Base-by-base conservation (phyloP, 2,797 vertebrate species). In the Carapus acus region DNA sequence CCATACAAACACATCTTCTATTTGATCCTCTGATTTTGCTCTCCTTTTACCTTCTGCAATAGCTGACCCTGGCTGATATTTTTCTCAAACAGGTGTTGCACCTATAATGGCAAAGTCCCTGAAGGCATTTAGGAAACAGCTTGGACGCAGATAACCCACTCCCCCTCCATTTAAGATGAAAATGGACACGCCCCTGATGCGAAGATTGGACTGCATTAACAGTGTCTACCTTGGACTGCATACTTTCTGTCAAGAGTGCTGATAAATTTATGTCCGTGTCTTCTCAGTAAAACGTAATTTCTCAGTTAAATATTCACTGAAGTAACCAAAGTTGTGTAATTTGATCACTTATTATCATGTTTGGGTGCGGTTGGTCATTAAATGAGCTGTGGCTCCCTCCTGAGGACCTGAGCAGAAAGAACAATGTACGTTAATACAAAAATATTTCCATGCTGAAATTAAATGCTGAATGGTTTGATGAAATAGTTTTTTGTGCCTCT, bases 101-200 rank as follows among this genome's bases (percentile, higher is more conserved):
- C 93, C 92, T 57, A 92, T 93, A 78, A 94, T 94, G 92, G 91
- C 84, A 49, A 93, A 93, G 78, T 89, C 91, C 40, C 68, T 93
- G 66, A 91, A 85, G 78, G 85, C 86, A 1, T 87, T 92, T 74
- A 92, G 83, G 80, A 93, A 82, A 24, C 85, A 87, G 74, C 49
- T 86, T 45, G 86, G 85, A 54, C 83, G 82, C 22, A 76, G 85
- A 81, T 90, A 54, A 88, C 79, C 16, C 6, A 41, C 34, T 21
- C 8, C n/a, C n/a, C 34, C 8, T 15, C 9, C 3, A 40, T 20
- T 24, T 7, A 24, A 13, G 33, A 27, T 33, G 33, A 54, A 58
- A 53, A 58, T 57, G 46, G 51, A 46, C 41, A 62, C n/a, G n/a
- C n/a, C n/a, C n/a, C n/a, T n/a, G n/a, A n/a, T n/a, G n/a, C n/a